phyloP scores from a whole-genome alignment of 2,797 vertebrate species.

The Rousettus madagascariensis region DNA sequence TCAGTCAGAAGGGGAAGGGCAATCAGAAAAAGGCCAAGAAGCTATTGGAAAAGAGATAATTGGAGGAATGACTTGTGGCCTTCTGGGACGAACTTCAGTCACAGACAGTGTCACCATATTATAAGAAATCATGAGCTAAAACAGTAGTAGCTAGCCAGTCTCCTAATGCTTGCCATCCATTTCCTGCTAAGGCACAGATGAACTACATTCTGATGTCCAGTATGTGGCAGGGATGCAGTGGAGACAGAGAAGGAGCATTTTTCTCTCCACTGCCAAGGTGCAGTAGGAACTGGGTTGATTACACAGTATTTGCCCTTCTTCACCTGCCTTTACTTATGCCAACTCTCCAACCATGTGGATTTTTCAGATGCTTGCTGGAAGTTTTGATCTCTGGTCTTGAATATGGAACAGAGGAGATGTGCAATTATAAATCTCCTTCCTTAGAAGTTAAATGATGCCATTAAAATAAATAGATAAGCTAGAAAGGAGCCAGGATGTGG shows the following conservation, averaged over 20 bases:
- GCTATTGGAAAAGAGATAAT: background rate
- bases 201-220: background rate
- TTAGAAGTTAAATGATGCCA: background rate
- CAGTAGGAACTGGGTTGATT: background rate
- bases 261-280: background rate
- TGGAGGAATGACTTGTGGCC: background rate
- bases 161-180: background rate
- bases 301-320: background rate
- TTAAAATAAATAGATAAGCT: background rate
- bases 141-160: background rate
- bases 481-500: background rate
- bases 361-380: background rate
- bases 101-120: background rate
- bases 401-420: background rate
- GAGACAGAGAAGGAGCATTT: background rate
- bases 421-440: slow-evolving; percentile 17
- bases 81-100: slow-evolving; percentile 1
- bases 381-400: slow-evolving; percentile 14
- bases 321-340: background rate
- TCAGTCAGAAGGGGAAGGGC: background rate
- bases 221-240: background rate
- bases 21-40: background rate
- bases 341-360: background rate
- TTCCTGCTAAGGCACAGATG: background rate
- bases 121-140: background rate